phyloP scores from a whole-genome alignment of 2,888 invertebrate genomes.

The Melipona beecheii region DNA sequence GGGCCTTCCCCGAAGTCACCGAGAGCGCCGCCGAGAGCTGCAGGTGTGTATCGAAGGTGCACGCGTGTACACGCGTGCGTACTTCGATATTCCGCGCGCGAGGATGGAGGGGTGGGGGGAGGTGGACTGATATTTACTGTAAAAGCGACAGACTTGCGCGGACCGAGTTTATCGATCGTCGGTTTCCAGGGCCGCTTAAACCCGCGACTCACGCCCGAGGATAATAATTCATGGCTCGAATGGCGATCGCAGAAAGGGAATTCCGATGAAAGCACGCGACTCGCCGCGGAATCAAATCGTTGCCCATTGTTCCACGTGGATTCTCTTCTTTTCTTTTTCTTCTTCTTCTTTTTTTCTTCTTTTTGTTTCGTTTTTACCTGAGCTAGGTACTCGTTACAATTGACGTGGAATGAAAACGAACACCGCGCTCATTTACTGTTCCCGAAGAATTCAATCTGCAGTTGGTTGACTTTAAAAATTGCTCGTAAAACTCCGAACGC shows the following conservation, averaged over 20 bases:
- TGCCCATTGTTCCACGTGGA: not conserved
- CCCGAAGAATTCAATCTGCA: too few relatives aligned
- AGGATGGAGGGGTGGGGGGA: slow-evolving; percentile 11
- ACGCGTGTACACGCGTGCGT: slow-evolving; percentile 65
- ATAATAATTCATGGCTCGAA: slow-evolving; percentile 73
- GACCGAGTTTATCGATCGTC: slow-evolving; percentile 78
- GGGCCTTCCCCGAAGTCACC: slow-evolving; percentile 48
- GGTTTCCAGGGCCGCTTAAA: slow-evolving; percentile 75
- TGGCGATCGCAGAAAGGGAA: slow-evolving; percentile 66
- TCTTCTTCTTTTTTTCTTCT: too few relatives aligned
- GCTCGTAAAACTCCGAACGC: too few relatives aligned
- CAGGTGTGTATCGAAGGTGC: slow-evolving; percentile 57
- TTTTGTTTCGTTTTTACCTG: too few relatives aligned
- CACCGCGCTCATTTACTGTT: too few relatives aligned
- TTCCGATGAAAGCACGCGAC: slow-evolving; percentile 54
- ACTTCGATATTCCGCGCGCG: slow-evolving; percentile 35
- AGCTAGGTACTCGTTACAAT: too few relatives aligned
- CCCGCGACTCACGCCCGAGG: slow-evolving; percentile 72
- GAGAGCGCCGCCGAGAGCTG: slow-evolving; percentile 13
- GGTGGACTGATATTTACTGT: slow-evolving; percentile 65
- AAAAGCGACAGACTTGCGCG: slow-evolving; percentile 79
- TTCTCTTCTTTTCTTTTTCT: not conserved
- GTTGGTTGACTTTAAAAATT: too few relatives aligned
- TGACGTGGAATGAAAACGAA: too few relatives aligned
- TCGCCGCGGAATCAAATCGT: not conserved